A percentile compares a stretch with the other conserved stretches of the same genome.
These are phyloP conservation scores for Mythimna ferrago DNA, from an alignment of 2,888 invertebrate genomes.

Conservation along the genomic window DNA sequence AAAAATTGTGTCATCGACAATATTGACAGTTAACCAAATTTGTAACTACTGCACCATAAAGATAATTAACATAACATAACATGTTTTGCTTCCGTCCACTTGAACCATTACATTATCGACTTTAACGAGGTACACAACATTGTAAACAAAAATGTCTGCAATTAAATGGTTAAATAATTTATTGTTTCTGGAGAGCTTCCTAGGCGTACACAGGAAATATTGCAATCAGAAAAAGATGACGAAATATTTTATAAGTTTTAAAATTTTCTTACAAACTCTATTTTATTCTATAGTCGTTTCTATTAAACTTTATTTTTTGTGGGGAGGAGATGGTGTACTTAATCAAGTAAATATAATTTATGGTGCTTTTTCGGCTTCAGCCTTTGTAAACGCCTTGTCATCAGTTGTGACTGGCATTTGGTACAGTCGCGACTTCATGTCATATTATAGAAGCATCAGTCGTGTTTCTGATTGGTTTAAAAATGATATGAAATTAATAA, in stretches of 20 bases:
- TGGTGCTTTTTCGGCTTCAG: no score
- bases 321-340: not conserved
- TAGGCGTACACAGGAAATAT: slow-evolving; percentile 9
- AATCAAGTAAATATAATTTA: not conserved
- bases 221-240: not conserved
- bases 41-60: not conserved
- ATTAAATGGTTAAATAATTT: slow-evolving; percentile 6
- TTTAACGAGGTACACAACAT: not conserved
- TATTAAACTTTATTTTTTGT: not conserved
- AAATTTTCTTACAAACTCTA: not conserved
- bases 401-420: not conserved
- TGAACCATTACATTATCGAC: not conserved
- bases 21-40: not conserved
- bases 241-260: slow-evolving; percentile 4
- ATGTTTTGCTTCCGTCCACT: not conserved
- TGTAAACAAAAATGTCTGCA: slow-evolving; percentile 4
- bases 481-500: not conserved
- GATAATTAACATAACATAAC: no score
- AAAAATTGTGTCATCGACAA: not conserved
- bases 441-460: not conserved
- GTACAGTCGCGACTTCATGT: slow-evolving; percentile 1
- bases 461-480: not conserved
- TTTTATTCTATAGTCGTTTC: not conserved
- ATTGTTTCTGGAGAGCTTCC: not conserved
- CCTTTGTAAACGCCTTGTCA: not conserved